These are phyloP conservation scores for Todiramphus chloris DNA, from an alignment of 2,113 vertebrate species.

Conservation along the genomic window DNA sequence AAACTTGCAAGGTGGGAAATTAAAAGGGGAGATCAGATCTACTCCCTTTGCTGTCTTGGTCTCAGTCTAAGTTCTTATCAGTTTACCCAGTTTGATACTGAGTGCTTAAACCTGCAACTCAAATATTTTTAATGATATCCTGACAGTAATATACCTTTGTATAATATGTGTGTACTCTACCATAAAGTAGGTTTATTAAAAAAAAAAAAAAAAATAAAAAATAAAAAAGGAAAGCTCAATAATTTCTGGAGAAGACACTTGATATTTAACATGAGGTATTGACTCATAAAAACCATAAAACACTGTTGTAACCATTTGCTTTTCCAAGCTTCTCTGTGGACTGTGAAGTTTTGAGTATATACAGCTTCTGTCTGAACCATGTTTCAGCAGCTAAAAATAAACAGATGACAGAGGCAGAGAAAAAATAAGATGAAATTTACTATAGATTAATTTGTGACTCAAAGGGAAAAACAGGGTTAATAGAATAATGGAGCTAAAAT, in stretches of 20 bases:
- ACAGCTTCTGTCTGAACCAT: not conserved
- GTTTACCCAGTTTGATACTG: not conserved
- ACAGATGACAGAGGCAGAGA: not conserved
- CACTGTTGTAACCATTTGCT: not conserved
- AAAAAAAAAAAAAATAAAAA: too few relatives aligned
- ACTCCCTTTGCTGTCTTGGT: not conserved
- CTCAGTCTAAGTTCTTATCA: not conserved
- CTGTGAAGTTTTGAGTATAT: not conserved
- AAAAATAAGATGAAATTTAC: not conserved
- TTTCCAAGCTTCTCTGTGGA: not conserved
- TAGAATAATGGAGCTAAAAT: not conserved
- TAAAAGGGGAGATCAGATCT: not conserved
- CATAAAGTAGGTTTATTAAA: not conserved
- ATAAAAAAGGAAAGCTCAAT: rapidly evolving
- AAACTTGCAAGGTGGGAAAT: not conserved
- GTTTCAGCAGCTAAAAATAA: not conserved
- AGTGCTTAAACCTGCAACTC: not conserved
- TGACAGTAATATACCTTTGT: not conserved
- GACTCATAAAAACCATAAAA: not conserved
- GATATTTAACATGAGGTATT: not conserved
- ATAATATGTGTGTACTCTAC: not conserved
- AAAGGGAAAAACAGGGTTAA: not conserved
- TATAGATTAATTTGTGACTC: not conserved
- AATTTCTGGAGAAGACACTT: not conserved
- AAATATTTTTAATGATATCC: not conserved